These are phyloP conservation scores for Cataglyphis albicans DNA, from an alignment of 2,888 invertebrate species.

Conservation along the genomic window DNA sequence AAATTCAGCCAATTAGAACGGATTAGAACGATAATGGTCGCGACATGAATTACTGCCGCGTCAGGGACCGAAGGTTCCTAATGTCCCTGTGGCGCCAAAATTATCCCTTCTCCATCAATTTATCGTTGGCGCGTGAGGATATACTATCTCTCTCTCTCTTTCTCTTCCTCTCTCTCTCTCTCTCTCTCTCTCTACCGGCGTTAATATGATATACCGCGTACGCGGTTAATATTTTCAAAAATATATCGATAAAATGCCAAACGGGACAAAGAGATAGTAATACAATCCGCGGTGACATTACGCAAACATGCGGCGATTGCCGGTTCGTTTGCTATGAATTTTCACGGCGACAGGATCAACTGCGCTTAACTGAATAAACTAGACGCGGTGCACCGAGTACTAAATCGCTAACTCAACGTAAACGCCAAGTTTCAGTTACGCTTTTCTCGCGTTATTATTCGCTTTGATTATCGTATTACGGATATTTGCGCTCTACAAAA, in stretches of 20 bases:
- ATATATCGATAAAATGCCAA: neutral
- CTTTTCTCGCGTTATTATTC: slow-evolving; percentile 46
- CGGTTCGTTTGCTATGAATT: slow-evolving; percentile 27
- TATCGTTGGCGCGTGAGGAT: slow-evolving; percentile 2
- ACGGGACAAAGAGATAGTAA: neutral
- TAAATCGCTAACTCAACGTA: slow-evolving; percentile 50
- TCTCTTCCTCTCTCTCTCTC: neutral
- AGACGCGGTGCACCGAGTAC: slow-evolving; percentile 43
- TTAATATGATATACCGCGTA: neutral
- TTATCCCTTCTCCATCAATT: slow-evolving; percentile 31
- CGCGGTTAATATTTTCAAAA: slow-evolving; percentile 12
- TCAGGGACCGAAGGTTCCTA: slow-evolving; percentile 26
- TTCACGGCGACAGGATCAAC: slow-evolving; percentile 26
- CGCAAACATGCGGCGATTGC: slow-evolving; percentile 33
- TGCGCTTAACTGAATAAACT: slow-evolving; percentile 47
- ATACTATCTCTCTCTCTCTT: neutral
- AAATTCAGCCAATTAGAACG: slow-evolving; percentile 64
- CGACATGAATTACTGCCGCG: slow-evolving; percentile 53
- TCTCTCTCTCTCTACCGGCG: neutral
- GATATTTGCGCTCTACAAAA: neutral
- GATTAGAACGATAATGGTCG: slow-evolving; percentile 59
- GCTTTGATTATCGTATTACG: slow-evolving; percentile 18
- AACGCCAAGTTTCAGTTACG: slow-evolving; percentile 41
- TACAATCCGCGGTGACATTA: slow-evolving; percentile 27
- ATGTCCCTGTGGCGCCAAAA: slow-evolving; percentile 31